A percentile compares a stretch with the other conserved stretches of the same genome.
Evolutionary conservation across 2,113 vertebrate species (phyloP).

Genomic region (Rhagologus leucostigma): DNA sequence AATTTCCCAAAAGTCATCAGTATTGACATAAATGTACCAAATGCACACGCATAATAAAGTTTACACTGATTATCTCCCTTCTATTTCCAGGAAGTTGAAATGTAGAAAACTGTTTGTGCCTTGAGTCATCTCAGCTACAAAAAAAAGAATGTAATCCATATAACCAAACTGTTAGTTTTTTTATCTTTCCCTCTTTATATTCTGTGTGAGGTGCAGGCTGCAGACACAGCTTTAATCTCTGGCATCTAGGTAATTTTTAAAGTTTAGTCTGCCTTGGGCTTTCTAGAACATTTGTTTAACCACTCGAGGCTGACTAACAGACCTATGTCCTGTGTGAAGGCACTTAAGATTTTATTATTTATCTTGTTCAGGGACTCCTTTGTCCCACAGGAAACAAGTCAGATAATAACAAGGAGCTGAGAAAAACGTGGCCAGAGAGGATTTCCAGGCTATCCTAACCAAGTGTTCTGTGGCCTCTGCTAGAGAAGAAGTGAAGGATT

Average conservation of each 20-base stretch:
- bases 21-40: not conserved
- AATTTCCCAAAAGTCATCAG: not conserved
- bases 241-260: not conserved
- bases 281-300: constrained; percentile 41
- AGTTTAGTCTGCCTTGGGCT: constrained; percentile 48
- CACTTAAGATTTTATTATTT: constrained; percentile 39
- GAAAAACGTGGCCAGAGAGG: not conserved
- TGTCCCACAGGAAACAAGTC: constrained; percentile 51
- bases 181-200: not conserved
- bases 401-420: not conserved
- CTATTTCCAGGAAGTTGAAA: not conserved
- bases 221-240: constrained; percentile 16
- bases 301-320: constrained; percentile 35
- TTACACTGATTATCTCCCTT: not conserved
- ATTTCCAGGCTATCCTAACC: not conserved
- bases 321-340: not conserved
- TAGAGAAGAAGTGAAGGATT: not conserved
- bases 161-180: not conserved
- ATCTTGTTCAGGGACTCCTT: constrained; percentile 30
- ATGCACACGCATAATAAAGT: not conserved
- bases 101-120: not conserved
- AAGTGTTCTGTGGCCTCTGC: not conserved
- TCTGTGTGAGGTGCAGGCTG: not conserved
- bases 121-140: not conserved
- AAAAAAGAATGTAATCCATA: not conserved